Conservation (phyloP, 1,140 invertebrate genomes). For the Tetragnatha versicolor region DNA sequence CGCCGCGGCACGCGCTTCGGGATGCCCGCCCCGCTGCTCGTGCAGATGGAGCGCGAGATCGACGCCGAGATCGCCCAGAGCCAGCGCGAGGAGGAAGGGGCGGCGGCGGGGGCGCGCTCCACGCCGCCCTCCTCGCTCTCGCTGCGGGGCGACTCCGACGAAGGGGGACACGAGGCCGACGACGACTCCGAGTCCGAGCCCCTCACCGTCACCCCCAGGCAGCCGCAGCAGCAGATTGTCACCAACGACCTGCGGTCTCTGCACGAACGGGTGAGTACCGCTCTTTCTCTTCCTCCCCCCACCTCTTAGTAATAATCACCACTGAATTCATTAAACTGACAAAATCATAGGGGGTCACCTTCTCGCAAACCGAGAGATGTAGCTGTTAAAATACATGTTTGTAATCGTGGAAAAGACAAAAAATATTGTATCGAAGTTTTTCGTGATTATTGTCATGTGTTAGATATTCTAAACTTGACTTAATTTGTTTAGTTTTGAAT, state of each 20-base stretch:
- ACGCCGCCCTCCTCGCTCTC: slow-evolving; percentile 44
- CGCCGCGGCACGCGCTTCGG: slow-evolving; percentile 81
- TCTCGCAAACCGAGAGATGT: too few relatives aligned
- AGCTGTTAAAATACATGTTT: too few relatives aligned
- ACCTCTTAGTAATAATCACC: neutral
- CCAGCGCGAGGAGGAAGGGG: slow-evolving; percentile 64
- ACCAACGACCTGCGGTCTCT: slow-evolving; percentile 92
- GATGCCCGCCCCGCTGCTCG: slow-evolving; percentile 90
- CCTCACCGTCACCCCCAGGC: slow-evolving; percentile 68
- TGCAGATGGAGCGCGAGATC: slow-evolving; percentile 95
- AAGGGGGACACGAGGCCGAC: slow-evolving; percentile 44
- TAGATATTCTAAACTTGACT: too few relatives aligned
- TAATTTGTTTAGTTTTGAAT: too few relatives aligned
- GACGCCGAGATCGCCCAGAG: slow-evolving; percentile 88
- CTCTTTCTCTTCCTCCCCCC: neutral
- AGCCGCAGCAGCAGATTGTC: slow-evolving; percentile 84
- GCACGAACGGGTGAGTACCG: slow-evolving; percentile 88
- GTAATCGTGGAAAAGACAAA: too few relatives aligned
- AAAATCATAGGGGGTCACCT: too few relatives aligned
- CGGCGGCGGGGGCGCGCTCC: too few relatives aligned
- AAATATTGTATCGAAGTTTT: too few relatives aligned
- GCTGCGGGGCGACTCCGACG: slow-evolving; percentile 19
- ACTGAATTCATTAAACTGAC: too few relatives aligned
- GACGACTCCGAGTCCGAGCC: slow-evolving; percentile 47
- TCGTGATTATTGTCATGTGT: too few relatives aligned